These are phyloP conservation scores for Gryon sp. DNA, from an alignment of 1,140 invertebrate species.

Conservation along the genomic window DNA sequence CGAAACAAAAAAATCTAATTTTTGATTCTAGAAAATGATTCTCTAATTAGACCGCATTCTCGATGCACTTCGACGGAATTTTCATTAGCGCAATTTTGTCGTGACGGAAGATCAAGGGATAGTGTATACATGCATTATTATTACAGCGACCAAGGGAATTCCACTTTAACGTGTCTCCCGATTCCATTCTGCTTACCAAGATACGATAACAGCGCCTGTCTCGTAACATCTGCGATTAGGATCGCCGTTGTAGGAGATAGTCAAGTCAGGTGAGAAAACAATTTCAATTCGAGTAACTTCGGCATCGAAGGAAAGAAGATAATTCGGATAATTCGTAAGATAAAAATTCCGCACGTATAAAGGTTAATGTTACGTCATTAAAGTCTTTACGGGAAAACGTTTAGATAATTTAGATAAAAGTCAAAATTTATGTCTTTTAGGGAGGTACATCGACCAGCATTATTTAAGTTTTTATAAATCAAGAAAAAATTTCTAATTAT, in stretches of 20 bases:
- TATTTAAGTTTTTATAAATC: no score
- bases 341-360: conserved; percentile 29
- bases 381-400: conserved; percentile 36
- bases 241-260: conserved; percentile 48
- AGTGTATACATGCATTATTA: conserved; percentile 63
- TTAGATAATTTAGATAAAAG: conserved; percentile 51
- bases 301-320: conserved; percentile 40
- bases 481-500: no score
- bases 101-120: conserved; percentile 72
- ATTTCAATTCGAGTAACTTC: conserved; percentile 49
- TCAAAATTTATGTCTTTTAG: conserved; percentile 30
- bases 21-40: conserved; percentile 51
- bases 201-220: conserved; percentile 51
- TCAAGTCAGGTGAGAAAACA: conserved; percentile 53
- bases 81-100: conserved; percentile 76
- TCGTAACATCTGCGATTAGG: conserved; percentile 57
- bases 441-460: conserved; percentile 3
- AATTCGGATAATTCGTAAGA: conserved; percentile 50
- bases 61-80: conserved; percentile 72
- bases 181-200: conserved; percentile 58
- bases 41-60: conserved; percentile 77
- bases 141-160: conserved; percentile 48
- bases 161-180: conserved; percentile 60
- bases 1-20: not conserved
- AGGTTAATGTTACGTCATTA: conserved; percentile 47